Conservation (phyloP, 2,888 invertebrate species). For the Onchidella celtica region DNA sequence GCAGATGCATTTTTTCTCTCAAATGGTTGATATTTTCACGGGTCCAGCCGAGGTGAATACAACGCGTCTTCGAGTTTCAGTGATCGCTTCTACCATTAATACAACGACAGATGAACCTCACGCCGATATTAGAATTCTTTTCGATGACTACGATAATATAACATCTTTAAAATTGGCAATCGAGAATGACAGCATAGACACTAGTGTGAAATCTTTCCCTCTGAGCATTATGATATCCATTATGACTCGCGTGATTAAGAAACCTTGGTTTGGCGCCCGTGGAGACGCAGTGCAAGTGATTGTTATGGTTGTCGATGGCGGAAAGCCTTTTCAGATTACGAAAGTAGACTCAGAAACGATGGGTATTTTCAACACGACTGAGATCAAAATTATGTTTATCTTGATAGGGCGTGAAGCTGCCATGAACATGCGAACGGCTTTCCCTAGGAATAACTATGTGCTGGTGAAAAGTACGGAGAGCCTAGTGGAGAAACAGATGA, state of each 20-base stretch:
- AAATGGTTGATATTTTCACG: conserved; percentile 13
- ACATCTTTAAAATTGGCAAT: conserved; percentile 5
- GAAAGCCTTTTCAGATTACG: conserved; percentile 24
- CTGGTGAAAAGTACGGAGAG: not conserved
- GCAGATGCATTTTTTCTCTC: conserved; percentile 25
- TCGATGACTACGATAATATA: not conserved
- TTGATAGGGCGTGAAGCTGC: conserved; percentile 9
- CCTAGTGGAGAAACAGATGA: not conserved
- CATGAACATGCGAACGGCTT: conserved; percentile 22
- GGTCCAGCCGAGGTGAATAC: not conserved
- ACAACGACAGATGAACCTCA: not conserved
- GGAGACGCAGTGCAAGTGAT: conserved; percentile 13
- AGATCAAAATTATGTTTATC: conserved; percentile 1
- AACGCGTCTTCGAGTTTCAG: not conserved
- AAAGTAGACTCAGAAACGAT: conserved; percentile 18
- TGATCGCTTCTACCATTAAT: conserved; percentile 5
- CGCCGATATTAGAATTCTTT: not conserved
- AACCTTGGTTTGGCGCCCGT: not conserved
- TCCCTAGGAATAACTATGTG: conserved; percentile 21
- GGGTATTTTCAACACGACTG: conserved; percentile 14
- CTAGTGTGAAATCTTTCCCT: conserved; percentile 12
- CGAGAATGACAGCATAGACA: conserved; percentile 3
- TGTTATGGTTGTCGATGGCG: conserved; percentile 24
- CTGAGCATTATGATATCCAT: not conserved
- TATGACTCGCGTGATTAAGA: not conserved